These are phyloP conservation scores for Chymomyza amoena DNA, from an alignment of 2,888 invertebrate species.

Conservation along the genomic window DNA sequence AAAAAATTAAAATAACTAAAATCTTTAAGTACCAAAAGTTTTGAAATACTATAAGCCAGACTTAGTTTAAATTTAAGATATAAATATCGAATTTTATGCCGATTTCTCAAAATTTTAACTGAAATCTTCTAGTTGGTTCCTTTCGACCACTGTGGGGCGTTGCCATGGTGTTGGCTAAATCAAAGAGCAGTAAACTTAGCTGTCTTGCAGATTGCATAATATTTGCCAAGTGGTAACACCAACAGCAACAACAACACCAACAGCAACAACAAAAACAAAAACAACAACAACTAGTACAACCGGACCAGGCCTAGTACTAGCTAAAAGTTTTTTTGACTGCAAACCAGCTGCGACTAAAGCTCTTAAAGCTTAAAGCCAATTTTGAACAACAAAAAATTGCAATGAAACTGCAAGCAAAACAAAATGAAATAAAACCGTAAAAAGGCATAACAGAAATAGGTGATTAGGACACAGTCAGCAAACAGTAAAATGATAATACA, in stretches of 20 bases:
- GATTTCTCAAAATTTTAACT: no score
- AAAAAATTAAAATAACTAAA: no score
- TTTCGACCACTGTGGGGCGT: background rate
- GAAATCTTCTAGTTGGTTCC: background rate
- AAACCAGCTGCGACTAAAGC: slow-evolving; percentile 4
- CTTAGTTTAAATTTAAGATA: no score
- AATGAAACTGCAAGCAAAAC: slow-evolving; percentile 22
- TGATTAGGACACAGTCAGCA: slow-evolving; percentile 60
- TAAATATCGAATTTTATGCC: no score
- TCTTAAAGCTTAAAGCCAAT: slow-evolving; percentile 29
- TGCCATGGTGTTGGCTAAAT: background rate
- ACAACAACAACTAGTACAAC: slow-evolving; percentile 33
- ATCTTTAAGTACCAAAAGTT: no score
- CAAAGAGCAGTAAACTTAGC: background rate
- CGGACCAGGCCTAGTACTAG: slow-evolving; percentile 19
- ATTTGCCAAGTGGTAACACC: slow-evolving; percentile 48
- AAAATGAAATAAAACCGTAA: slow-evolving; percentile 8
- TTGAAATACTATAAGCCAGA: no score
- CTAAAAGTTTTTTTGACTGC: background rate
- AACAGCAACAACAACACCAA: slow-evolving; percentile 19
- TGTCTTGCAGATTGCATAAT: slow-evolving; percentile 55
- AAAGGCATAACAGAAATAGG: slow-evolving; percentile 43
- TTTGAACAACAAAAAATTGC: slow-evolving; percentile 14
- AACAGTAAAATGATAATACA: background rate
- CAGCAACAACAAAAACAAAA: slow-evolving; percentile 26